A percentile compares a stretch with the other conserved stretches of the same genome.
Evolutionary conservation across 2,797 vertebrate species (phyloP).

Genomic region (Centropyge bicolor): DNA sequence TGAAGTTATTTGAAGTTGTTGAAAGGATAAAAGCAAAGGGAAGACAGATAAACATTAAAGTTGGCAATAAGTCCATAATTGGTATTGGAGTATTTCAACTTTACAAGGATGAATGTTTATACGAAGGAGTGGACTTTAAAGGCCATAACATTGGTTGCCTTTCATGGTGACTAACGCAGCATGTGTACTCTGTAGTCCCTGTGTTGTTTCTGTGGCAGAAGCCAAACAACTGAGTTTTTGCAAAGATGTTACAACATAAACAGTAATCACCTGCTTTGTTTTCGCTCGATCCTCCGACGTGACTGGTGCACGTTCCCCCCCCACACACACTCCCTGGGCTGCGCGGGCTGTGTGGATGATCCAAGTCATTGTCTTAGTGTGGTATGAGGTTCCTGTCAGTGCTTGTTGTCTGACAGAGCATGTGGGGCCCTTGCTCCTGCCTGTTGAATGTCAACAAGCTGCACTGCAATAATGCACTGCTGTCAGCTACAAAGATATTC

Average conservation of each 20-base stretch:
- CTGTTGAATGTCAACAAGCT: slow-evolving; percentile 86
- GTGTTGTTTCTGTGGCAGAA: slow-evolving; percentile 42
- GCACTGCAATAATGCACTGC: slow-evolving; percentile 74
- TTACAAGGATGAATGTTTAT: slow-evolving; percentile 61
- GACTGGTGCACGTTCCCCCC: slow-evolving; percentile 25
- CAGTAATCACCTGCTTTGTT: slow-evolving; percentile 53
- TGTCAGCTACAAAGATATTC: slow-evolving; percentile 76
- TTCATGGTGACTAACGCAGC: slow-evolving; percentile 46
- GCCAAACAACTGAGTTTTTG: slow-evolving; percentile 30
- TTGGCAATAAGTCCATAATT: slow-evolving; percentile 48
- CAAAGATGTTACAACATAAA: slow-evolving; percentile 49
- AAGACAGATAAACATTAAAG: slow-evolving; percentile 19
- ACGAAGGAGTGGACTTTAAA: slow-evolving; percentile 44
- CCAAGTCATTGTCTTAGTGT: slow-evolving; percentile 62
- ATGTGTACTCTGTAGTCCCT: slow-evolving; percentile 9
- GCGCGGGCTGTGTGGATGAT: slow-evolving; percentile 54
- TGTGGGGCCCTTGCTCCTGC: slow-evolving; percentile 83
- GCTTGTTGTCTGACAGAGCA: slow-evolving; percentile 82
- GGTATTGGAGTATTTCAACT: slow-evolving; percentile 46
- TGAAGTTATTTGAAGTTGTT: neutral
- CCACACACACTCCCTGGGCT: slow-evolving; percentile 6
- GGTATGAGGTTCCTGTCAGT: slow-evolving; percentile 83
- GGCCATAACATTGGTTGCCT: slow-evolving; percentile 15
- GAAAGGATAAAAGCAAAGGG: neutral
- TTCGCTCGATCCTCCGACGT: slow-evolving; percentile 47